Base-by-base conservation (phyloP, 2,797 vertebrate genomes). In the Prunella strophiata region DNA sequence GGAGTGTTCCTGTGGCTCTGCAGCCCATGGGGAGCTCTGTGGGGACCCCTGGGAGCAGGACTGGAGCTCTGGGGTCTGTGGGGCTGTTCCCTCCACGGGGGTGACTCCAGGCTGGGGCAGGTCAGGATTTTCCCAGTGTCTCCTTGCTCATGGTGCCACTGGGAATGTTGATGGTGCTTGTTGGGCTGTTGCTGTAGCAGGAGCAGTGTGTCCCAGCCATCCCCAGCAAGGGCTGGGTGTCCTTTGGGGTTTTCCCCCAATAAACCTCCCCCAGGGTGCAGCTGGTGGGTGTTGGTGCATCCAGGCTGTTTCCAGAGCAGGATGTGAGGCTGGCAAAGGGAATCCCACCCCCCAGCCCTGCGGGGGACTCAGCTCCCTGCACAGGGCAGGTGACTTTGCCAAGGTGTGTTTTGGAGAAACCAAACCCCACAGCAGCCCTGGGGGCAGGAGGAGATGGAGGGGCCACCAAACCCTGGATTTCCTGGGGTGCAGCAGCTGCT, bases 401-500 rank as follows among this genome's bases (percentile, higher is more conserved):
- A n/a, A 15, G 52, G 52, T 10, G 52, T n/a, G 52, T 14, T 8
- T 11, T 17, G 62, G 21, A 40, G 42, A 38, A 40, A 7, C 20
- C 8, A 9, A 17, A 6, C 1, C 5, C 27, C 6, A 1, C 29
- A 11, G 5, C 32, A 29, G 75, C 3, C 3, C 16, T 0, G 1
- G 51, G 6, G 25, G 54, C 9, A 6, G 20, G 54, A 55, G 3
- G 25, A 1, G 7, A 1, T 23, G 52, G 50, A 2, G 20, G 32
- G 13, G 27, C 40, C 50, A 4, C 48, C 58, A 47, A 16, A 29
- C 1, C 8, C 19, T 13, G 42, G n/a, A 4, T 47, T 36, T 13
- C 6, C 5, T 8, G 13, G 48, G 57, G 20, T 45, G 71, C 52
- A 13, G 43, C 3, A 3, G 62, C 38, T 21, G 26, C 59, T 26